Percentiles rank a stretch among this genome's conserved stretches.
phyloP scores from a whole-genome alignment of 1,140 invertebrate genomes.

The Paramacrobiotus metropolitanus region DNA sequence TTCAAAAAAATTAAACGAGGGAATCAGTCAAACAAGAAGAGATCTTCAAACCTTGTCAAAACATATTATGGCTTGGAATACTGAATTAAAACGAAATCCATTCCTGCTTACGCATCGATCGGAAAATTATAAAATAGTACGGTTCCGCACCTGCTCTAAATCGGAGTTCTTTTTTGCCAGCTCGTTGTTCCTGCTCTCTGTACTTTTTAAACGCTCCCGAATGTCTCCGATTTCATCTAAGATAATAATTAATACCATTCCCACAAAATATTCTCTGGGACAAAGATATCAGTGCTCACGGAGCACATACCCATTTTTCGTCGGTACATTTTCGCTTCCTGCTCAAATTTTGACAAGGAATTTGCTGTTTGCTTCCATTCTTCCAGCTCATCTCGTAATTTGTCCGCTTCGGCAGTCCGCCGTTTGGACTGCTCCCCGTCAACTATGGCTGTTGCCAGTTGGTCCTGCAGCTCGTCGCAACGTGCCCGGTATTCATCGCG shows the following conservation, averaged over 20 bases:
- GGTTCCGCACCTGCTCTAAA: background rate
- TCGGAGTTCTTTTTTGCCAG: background rate
- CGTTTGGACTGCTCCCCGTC: background rate
- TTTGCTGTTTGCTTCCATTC: constrained; percentile 1
- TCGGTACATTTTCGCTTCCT: background rate
- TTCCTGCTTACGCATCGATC: background rate
- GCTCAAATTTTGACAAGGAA: background rate
- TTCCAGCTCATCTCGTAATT: background rate
- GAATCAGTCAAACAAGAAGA: no score
- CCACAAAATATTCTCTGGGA: background rate
- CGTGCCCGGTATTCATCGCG: background rate
- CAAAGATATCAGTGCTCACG: background rate
- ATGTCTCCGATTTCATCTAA: background rate
- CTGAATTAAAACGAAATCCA: background rate
- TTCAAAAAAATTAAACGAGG: no score
- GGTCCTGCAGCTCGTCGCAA: background rate
- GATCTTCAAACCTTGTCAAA: no score
- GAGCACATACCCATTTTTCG: background rate
- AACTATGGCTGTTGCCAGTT: background rate
- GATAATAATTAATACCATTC: background rate
- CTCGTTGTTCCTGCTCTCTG: background rate
- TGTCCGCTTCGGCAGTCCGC: background rate
- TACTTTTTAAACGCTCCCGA: background rate
- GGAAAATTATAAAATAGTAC: background rate
- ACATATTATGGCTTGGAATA: no score